Percentiles rank a stretch among this genome's conserved stretches.
These are phyloP conservation scores for Ammospiza maritima DNA, from an alignment of 2,797 vertebrate genomes.

Conservation along the genomic window DNA sequence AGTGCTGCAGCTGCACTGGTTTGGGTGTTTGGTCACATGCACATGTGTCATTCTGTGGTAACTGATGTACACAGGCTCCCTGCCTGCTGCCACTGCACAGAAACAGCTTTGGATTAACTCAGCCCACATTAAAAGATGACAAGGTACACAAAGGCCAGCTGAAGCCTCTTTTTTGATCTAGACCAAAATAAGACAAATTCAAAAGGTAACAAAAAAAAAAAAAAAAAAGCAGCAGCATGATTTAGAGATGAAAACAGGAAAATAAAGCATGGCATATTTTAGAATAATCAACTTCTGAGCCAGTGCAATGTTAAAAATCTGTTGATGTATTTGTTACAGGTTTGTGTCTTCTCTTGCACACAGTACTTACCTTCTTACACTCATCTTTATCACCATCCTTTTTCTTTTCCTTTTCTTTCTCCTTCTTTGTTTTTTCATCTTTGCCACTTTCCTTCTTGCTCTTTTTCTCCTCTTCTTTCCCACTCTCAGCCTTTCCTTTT, in stretches of 20 bases:
- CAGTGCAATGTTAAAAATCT: background rate
- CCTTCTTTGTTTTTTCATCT: conserved; percentile 84
- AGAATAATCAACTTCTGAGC: background rate
- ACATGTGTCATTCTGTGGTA: rapidly evolving
- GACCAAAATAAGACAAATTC: background rate
- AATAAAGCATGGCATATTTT: background rate
- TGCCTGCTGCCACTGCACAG: background rate
- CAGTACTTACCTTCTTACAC: conserved; percentile 86
- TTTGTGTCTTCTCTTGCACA: background rate
- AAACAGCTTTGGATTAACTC: background rate
- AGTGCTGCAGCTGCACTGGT: background rate
- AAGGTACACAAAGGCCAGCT: background rate
- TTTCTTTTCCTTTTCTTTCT: conserved; percentile 91
- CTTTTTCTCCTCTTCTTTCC: conserved; percentile 86
- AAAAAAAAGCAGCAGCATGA: background rate
- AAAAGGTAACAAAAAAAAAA: background rate
- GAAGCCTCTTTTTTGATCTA: background rate
- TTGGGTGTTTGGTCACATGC: background rate
- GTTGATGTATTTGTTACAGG: background rate
- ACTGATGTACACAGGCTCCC: background rate
- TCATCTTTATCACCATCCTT: conserved; percentile 88
- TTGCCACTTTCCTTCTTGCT: conserved; percentile 84
- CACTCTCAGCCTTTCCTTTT: conserved; percentile 80
- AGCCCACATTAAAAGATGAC: background rate
- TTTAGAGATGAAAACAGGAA: background rate